phyloP scores from a whole-genome alignment of 2,888 invertebrate species.

The Catocala sponsa region DNA sequence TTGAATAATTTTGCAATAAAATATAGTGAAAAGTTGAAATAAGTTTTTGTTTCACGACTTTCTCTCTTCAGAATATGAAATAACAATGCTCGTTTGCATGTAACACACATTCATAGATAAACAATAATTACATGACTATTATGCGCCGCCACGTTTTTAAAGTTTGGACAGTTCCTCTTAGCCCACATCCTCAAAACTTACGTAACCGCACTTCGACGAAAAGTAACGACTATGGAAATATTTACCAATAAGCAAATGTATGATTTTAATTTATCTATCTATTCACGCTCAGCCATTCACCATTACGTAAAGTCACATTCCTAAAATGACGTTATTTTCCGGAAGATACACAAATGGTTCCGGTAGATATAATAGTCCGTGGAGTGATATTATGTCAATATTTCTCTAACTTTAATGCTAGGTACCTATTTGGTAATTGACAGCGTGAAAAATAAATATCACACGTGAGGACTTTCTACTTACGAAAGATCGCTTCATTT shows the following conservation, averaged over 20 bases:
- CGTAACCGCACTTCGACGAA: conserved; percentile 54
- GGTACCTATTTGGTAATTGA: conserved; percentile 31
- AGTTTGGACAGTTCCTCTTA: conserved; percentile 36
- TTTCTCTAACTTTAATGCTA: conserved; percentile 34
- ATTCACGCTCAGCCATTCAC: conserved; percentile 58
- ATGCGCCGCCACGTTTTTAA: conserved; percentile 36
- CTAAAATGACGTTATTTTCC: conserved; percentile 58
- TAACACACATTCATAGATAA: conserved; percentile 47
- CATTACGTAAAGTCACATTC: conserved; percentile 64
- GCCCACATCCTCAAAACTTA: conserved; percentile 49
- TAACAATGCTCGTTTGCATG: conserved; percentile 51
- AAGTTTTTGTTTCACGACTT: conserved; percentile 59
- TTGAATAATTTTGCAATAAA: conserved; percentile 54
- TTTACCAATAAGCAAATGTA: conserved; percentile 35
- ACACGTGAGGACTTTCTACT: conserved; percentile 77
- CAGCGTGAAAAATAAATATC: conserved; percentile 51
- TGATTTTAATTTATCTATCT: conserved; percentile 53
- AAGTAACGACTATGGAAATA: conserved; percentile 47
- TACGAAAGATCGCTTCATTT: conserved; percentile 79
- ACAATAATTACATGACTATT: conserved; percentile 44
- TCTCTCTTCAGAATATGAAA: conserved; percentile 59
- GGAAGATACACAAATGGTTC: conserved; percentile 59
- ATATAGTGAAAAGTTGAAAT: conserved; percentile 42
- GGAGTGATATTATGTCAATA: conserved; percentile 37
- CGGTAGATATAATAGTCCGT: conserved; percentile 39